Conservation (phyloP, 2,113 vertebrate species). For the Odobenus rosmarus region DNA sequence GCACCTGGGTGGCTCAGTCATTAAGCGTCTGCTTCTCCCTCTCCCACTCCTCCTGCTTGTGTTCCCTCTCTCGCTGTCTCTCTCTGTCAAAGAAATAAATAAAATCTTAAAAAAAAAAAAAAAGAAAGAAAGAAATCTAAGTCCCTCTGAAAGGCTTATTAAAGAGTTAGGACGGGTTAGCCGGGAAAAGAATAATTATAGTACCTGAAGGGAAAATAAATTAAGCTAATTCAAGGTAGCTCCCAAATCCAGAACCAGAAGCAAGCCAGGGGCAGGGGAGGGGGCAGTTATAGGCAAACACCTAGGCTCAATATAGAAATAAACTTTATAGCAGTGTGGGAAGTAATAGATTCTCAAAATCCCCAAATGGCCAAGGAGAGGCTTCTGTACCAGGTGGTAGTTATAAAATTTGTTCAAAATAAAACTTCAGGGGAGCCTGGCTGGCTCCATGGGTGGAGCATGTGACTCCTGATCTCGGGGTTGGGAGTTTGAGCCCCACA, state of each 20-base stretch:
- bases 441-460: not conserved
- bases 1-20: too few species aligned
- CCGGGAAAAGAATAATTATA: not conserved
- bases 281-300: not conserved
- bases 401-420: not conserved
- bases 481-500: not conserved
- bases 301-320: not conserved
- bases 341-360: not conserved
- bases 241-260: conserved; percentile 1
- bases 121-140: not conserved
- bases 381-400: not conserved
- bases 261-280: not conserved
- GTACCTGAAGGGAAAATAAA: not conserved
- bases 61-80: too few species aligned
- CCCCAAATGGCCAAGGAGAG: not conserved
- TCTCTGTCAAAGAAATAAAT: too few species aligned
- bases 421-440: not conserved
- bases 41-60: too few species aligned
- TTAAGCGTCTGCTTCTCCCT: too few species aligned
- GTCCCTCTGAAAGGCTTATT: not conserved
- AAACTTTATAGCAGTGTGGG: not conserved
- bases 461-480: not conserved
- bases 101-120: too few species aligned
- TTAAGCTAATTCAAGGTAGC: not conserved
- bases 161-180: not conserved